Percentiles rank a stretch among this genome's conserved stretches.
phyloP scores from a whole-genome alignment of 2,888 invertebrate genomes.

The Plebejus argus region DNA sequence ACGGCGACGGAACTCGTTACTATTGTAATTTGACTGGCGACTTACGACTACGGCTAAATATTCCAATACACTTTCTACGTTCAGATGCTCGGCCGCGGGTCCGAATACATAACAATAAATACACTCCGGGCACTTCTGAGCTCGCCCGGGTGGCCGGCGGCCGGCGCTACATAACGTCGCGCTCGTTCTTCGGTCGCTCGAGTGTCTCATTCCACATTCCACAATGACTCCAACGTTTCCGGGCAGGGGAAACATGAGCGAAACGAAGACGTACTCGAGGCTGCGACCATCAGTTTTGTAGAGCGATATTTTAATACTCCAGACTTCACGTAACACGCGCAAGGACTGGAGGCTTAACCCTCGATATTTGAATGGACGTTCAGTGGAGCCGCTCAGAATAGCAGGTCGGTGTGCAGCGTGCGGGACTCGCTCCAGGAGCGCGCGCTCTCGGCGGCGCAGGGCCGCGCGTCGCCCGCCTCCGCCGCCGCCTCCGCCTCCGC shows the following conservation, averaged over 20 bases:
- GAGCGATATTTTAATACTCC: background rate
- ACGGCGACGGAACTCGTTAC: slow-evolving; percentile 30
- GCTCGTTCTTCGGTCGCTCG: background rate
- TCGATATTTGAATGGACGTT: background rate
- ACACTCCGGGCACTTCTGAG: background rate
- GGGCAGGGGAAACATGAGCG: background rate
- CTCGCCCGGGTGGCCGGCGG: background rate
- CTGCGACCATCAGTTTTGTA: background rate
- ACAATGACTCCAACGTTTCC: background rate
- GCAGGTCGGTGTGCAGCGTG: slow-evolving; percentile 65
- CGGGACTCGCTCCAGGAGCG: slow-evolving; percentile 70
- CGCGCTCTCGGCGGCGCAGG: slow-evolving; percentile 60
- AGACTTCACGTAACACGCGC: background rate
- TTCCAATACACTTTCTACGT: slow-evolving; percentile 28
- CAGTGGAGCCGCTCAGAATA: slow-evolving; percentile 53
- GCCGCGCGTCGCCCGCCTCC: slow-evolving; percentile 53
- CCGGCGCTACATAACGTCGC: background rate
- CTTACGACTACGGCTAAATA: background rate
- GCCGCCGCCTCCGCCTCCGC: slow-evolving; percentile 41
- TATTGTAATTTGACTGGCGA: slow-evolving; percentile 6
- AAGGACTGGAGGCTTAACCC: background rate
- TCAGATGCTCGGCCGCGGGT: slow-evolving; percentile 13
- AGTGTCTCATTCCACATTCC: background rate
- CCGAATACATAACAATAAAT: slow-evolving; percentile 10
- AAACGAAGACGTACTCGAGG: background rate